A percentile compares a stretch with the other conserved stretches of the same genome.
Evolutionary conservation across 2,113 vertebrate species (phyloP).

Genomic region (Ptyas mucosa): DNA sequence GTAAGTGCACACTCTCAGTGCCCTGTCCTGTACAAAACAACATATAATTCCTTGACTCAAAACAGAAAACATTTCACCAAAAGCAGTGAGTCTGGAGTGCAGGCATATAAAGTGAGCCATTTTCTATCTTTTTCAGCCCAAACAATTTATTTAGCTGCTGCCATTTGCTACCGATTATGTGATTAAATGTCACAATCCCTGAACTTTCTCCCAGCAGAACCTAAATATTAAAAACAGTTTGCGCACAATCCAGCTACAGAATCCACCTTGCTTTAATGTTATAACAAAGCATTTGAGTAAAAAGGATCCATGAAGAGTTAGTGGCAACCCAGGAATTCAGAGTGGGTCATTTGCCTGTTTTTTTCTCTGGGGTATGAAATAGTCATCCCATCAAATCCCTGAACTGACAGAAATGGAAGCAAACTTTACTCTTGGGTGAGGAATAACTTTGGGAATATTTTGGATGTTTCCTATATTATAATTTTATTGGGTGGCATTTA

Average conservation of each 20-base stretch:
- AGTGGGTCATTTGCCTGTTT: neutral
- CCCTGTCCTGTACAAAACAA: slow-evolving; percentile 60
- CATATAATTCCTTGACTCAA: slow-evolving; percentile 20
- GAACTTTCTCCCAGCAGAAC: neutral
- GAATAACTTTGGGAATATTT: neutral
- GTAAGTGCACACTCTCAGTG: slow-evolving; percentile 60
- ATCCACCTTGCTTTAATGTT: neutral
- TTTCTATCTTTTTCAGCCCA: neutral
- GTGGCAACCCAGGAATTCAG: neutral
- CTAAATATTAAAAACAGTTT: neutral
- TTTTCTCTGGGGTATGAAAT: neutral
- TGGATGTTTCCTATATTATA: neutral
- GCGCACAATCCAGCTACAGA: neutral
- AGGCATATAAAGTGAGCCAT: neutral
- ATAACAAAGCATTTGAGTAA: neutral
- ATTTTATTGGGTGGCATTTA: neutral
- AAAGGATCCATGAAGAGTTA: neutral
- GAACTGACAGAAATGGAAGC: neutral
- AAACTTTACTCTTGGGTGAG: neutral
- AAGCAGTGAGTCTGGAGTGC: neutral
- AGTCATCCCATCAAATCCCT: neutral
- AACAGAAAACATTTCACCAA: neutral
- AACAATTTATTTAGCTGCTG: slow-evolving; percentile 13
- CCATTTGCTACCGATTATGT: neutral
- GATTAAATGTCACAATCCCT: neutral